Evolutionary conservation across 2,113 vertebrate genomes (phyloP).

Genomic region (Maccullochella peelii): DNA sequence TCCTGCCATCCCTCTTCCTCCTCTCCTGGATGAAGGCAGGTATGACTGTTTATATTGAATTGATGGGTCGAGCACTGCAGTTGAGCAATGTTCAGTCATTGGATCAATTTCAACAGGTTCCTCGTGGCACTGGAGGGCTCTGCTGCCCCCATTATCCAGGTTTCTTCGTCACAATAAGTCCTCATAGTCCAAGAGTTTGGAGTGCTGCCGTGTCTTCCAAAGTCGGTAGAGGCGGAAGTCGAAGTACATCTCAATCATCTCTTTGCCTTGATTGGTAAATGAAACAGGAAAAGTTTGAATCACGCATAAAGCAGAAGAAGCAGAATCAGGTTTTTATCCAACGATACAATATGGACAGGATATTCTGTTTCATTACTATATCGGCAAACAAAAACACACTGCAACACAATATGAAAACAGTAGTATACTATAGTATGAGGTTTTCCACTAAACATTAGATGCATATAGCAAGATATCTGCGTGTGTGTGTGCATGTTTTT

Average conservation of each 20-base stretch:
- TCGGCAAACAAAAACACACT: neutral
- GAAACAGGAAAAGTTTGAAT: slow-evolving; percentile 18
- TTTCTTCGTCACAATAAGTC: slow-evolving; percentile 86
- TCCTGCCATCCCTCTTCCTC: slow-evolving; percentile 36
- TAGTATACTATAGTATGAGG: neutral
- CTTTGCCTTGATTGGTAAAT: slow-evolving; percentile 87
- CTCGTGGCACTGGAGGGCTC: slow-evolving; percentile 46
- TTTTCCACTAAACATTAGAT: neutral
- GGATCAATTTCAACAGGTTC: slow-evolving; percentile 47
- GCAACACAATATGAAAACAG: neutral
- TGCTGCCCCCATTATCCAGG: neutral
- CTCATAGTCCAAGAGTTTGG: slow-evolving; percentile 95
- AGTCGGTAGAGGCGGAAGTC: slow-evolving; percentile 98
- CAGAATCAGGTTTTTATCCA: neutral
- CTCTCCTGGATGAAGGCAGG: slow-evolving; percentile 69
- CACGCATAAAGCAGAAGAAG: neutral
- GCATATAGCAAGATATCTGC: too few species aligned
- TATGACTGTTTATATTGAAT: slow-evolving; percentile 48
- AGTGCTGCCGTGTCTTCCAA: slow-evolving; percentile 99
- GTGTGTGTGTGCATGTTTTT: too few species aligned
- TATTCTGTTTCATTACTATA: neutral
- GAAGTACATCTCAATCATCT: slow-evolving; percentile 98
- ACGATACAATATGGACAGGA: neutral
- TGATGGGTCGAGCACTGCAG: slow-evolving; percentile 41
- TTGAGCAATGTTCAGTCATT: slow-evolving; percentile 47